Evolutionary conservation across 2,113 vertebrate species (phyloP), one percentile per base, ranked within the genome.

Genomic region (Nesospiza acunhae): DNA sequence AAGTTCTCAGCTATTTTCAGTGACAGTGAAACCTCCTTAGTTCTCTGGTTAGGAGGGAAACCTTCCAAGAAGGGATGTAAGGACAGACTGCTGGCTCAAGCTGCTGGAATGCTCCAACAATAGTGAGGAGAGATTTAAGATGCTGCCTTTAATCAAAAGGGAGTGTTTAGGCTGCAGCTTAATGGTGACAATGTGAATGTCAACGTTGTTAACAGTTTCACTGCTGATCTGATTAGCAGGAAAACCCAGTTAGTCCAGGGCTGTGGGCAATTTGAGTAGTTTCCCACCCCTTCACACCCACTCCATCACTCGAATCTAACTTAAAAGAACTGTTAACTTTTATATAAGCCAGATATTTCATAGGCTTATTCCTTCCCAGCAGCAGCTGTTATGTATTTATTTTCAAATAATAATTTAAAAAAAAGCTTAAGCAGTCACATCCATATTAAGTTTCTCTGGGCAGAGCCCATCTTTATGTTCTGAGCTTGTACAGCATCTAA

Each of bases 281-380:
- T 95, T 96, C 93, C 88, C 93, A 93, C 91, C 91, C 91, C 60
- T 94, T 92, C 87, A 95, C 93, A 92, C 90, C 85, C 92, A 95
- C 83, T 95, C 72, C 80, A 84, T 87, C 92, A 91, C 75, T 96
- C 88, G 68, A 95, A 62, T 96, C 75, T 72, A 88, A 75, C 94
- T 94, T 94, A 84, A 95, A 96, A 96, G 96, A 90, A 81, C 79
- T 56, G 75, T 56, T 90, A 89, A 78, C 80, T 96, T 96, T 89
- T 92, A 93, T 79, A 76, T 56, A 89, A 84, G 56, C 73, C 96
- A 96, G 90, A 95, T 92, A 96, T 78, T 96, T 93, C 86, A 72
- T 37, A 90, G 90, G 76, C 83, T 75, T 41, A 62, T 85, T 78
- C 69, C 70, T 69, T 89, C 74, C 60, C 72, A 37, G 86, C 47